A percentile compares a stretch with the other conserved stretches of the same genome.
Conservation (phyloP, 2,113 vertebrate species). For the Melanerpes formicivorus region DNA sequence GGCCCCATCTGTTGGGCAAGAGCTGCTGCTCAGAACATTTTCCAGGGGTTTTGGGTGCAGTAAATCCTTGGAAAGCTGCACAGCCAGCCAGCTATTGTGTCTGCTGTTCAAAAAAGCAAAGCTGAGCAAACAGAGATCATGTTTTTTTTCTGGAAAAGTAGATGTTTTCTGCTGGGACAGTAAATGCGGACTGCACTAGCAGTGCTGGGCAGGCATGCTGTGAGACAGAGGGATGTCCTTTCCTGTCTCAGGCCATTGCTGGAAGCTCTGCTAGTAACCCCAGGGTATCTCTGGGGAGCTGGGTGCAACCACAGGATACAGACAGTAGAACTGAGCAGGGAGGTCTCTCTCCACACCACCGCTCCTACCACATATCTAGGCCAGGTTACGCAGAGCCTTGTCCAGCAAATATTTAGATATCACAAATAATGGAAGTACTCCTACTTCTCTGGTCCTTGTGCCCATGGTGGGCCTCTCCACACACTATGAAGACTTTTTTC, state of each 20-base stretch:
- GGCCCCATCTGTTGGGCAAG: neutral
- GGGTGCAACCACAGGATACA: neutral
- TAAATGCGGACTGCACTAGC: neutral
- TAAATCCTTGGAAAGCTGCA: neutral
- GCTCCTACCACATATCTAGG: neutral
- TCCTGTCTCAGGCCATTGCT: neutral
- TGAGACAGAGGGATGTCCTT: neutral
- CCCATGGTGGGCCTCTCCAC: neutral
- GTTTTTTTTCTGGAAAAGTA: conserved; percentile 41
- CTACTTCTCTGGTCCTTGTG: neutral
- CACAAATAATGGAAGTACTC: neutral
- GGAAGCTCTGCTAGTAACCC: neutral
- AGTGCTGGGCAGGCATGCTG: neutral
- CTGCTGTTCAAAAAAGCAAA: neutral
- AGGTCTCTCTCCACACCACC: neutral
- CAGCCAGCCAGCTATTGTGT: neutral
- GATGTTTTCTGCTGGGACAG: neutral
- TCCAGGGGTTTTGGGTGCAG: neutral
- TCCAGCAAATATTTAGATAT: neutral
- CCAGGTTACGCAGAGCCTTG: neutral
- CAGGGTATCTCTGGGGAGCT: neutral
- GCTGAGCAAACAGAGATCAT: neutral
- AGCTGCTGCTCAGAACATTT: neutral
- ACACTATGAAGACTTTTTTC: neutral
- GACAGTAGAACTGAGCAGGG: neutral